These are phyloP conservation scores for Vanessa atalanta DNA, from an alignment of 1,140 invertebrate genomes.

Conservation along the genomic window DNA sequence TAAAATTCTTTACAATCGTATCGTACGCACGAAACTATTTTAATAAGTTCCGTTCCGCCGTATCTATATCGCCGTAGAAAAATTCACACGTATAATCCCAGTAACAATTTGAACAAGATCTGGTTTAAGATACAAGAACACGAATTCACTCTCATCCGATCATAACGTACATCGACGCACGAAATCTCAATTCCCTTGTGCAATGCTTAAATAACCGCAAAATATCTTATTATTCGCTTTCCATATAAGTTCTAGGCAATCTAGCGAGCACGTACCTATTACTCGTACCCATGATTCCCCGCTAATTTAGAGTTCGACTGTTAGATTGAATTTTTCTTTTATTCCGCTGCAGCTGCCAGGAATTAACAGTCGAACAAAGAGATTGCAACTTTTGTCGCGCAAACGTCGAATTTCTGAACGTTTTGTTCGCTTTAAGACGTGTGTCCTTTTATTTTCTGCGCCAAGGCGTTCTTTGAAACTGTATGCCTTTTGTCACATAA, in stretches of 20 bases:
- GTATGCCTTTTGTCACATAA: slow-evolving; percentile 57
- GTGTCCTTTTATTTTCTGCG: slow-evolving; percentile 65
- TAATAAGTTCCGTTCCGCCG: slow-evolving; percentile 30
- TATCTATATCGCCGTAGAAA: slow-evolving; percentile 9
- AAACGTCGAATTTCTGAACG: slow-evolving; percentile 62
- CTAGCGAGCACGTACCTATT: slow-evolving; percentile 56
- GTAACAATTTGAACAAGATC: slow-evolving; percentile 64
- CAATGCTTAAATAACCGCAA: slow-evolving; percentile 79
- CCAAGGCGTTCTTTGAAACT: slow-evolving; percentile 66
- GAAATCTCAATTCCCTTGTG: slow-evolving; percentile 76
- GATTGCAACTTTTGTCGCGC: slow-evolving; percentile 73
- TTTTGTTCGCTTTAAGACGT: slow-evolving; percentile 69
- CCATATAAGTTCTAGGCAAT: slow-evolving; percentile 76
- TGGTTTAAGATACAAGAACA: slow-evolving; percentile 54
- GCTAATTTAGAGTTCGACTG: slow-evolving; percentile 67
- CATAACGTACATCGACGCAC: slow-evolving; percentile 67
- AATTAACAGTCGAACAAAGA: slow-evolving; percentile 67
- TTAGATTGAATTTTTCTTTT: slow-evolving; percentile 64
- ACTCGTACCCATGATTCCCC: slow-evolving; percentile 64
- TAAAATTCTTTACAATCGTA: slow-evolving; percentile 35
- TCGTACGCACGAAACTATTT: slow-evolving; percentile 45
- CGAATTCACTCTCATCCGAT: slow-evolving; percentile 53
- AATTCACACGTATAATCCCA: slow-evolving; percentile 57
- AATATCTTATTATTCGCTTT: slow-evolving; percentile 78
- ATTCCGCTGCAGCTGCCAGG: slow-evolving; percentile 67